Evolutionary conservation across 2,888 invertebrate species (phyloP).

Genomic region (Spodoptera littoralis): DNA sequence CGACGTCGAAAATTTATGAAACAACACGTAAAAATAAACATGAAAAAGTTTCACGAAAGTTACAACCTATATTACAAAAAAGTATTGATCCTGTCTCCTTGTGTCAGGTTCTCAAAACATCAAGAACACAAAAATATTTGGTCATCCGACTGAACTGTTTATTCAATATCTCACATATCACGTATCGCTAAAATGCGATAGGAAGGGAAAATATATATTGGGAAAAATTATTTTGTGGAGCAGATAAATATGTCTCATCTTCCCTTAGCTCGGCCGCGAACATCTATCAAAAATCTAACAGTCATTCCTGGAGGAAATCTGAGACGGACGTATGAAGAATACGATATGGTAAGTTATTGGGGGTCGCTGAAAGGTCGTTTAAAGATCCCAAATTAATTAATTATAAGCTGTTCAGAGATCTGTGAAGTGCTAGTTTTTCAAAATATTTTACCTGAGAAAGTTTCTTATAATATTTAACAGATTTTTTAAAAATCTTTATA

Average conservation of each 20-base stretch:
- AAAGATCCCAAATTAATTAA: no score
- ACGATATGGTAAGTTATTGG: constrained; percentile 30
- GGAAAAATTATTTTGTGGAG: constrained; percentile 72
- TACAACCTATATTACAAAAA: no score
- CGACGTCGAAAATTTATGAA: no score
- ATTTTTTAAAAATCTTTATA: no score
- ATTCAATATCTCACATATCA: constrained; percentile 64
- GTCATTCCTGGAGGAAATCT: constrained; percentile 67
- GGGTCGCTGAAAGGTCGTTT: background rate
- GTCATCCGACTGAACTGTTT: constrained; percentile 55
- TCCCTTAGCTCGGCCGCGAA: constrained; percentile 48
- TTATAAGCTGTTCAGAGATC: no score
- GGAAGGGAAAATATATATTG: constrained; percentile 66
- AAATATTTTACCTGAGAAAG: no score
- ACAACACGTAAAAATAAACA: no score
- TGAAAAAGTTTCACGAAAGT: no score
- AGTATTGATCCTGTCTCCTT: background rate
- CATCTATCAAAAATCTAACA: constrained; percentile 77
- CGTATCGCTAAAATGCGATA: constrained; percentile 44
- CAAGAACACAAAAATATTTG: constrained; percentile 50
- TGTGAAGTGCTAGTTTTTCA: no score
- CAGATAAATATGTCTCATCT: constrained; percentile 74
- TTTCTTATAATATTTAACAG: no score
- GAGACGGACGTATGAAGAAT: constrained; percentile 36
- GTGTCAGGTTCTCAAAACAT: constrained; percentile 26